phyloP scores from a whole-genome alignment of 2,113 vertebrate species.

The pig (Sus scrofa) region DNA sequence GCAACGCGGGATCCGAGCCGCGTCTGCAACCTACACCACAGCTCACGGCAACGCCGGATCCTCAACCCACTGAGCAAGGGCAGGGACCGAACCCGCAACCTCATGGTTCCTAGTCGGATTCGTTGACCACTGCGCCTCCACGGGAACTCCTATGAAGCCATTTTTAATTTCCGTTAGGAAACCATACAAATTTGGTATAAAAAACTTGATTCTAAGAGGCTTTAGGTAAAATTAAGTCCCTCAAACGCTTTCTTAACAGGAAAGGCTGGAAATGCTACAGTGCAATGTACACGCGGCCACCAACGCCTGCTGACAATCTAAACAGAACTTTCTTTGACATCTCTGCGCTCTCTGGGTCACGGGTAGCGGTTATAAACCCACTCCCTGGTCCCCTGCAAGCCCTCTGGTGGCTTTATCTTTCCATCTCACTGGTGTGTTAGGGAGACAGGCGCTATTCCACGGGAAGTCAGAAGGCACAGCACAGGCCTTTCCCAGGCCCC shows the following conservation, averaged over 20 bases:
- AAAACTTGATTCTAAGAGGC: slow-evolving; percentile 1
- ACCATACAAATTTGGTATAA: slow-evolving; percentile 6
- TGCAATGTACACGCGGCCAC: not conserved
- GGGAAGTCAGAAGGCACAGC: not conserved
- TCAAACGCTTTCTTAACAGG: not conserved
- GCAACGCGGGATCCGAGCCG: too few relatives aligned
- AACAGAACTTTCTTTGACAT: not conserved
- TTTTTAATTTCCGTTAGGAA: slow-evolving; percentile 18
- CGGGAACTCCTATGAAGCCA: too few relatives aligned
- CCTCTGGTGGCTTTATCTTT: not conserved
- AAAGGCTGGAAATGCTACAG: not conserved
- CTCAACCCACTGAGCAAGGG: too few relatives aligned
- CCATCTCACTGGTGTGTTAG: not conserved
- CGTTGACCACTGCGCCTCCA: too few relatives aligned
- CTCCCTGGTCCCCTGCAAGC: not conserved
- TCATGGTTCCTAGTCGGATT: too few relatives aligned
- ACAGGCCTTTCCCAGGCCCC: not conserved
- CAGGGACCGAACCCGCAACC: too few relatives aligned
- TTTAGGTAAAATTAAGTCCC: not conserved
- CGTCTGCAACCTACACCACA: too few relatives aligned
- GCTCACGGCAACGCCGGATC: too few relatives aligned
- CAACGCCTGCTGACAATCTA: not conserved
- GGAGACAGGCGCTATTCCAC: not conserved
- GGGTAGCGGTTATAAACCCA: not conserved
- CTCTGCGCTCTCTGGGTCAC: not conserved